These are phyloP conservation scores for Etheostoma perlongum DNA, from an alignment of 2,797 vertebrate species.

Conservation along the genomic window DNA sequence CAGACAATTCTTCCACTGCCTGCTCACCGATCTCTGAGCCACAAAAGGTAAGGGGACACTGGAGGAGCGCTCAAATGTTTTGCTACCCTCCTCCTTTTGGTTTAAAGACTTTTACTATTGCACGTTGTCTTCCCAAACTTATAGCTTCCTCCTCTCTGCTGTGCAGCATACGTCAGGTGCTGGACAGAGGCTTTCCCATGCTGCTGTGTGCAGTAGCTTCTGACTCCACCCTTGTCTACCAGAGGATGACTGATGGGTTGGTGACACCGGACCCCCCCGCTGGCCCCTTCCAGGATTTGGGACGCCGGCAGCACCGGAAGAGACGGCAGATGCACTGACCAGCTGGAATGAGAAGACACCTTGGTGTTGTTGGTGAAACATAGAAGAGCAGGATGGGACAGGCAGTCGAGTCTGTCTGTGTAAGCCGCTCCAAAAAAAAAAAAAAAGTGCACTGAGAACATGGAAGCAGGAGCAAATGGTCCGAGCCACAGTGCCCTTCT, in stretches of 20 bases:
- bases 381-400: background rate
- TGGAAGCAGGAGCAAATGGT: background rate
- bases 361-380: background rate
- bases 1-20: conserved; percentile 90
- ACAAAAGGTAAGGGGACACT: conserved; percentile 84
- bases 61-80: background rate
- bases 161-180: conserved; percentile 74
- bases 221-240: conserved; percentile 96
- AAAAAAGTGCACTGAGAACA: background rate
- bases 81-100: background rate
- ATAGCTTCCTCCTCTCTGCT: background rate
- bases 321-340: conserved; percentile 77
- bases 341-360: background rate
- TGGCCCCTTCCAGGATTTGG: conserved; percentile 80
- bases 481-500: background rate
- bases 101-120: background rate
- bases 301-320: conserved; percentile 86
- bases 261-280: conserved; percentile 92
- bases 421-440: background rate
- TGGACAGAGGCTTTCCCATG: conserved; percentile 80
- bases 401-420: background rate
- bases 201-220: conserved; percentile 92
- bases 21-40: conserved; percentile 85
- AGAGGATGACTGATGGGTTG: conserved; percentile 90
- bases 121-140: background rate